Base-by-base conservation (phyloP, 2,888 invertebrate genomes). In the Sycophila texana region DNA sequence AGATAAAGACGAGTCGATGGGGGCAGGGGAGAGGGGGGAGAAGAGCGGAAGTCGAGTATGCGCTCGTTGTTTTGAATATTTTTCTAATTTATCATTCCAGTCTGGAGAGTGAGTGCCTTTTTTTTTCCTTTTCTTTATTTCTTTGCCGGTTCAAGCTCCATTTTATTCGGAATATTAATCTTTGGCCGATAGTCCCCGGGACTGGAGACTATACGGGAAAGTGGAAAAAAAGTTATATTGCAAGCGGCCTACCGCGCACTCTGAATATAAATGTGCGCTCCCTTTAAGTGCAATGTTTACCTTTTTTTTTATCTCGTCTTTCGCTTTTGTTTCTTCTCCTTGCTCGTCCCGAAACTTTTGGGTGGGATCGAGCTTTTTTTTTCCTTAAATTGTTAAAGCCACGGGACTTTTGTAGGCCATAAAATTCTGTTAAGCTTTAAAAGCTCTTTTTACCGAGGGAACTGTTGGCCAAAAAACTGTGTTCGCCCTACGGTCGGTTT, bases 31-130 rank as follows among this genome's bases (percentile, higher is more conserved):
- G n/a, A n/a, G 51, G 16, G 20, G 57, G 18, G 16, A 20, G 18
- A 57, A 18, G 14, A 65, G 22, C 39, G 18, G 39, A 66, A n/a
- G 16, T 14, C 55, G 39, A 39, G 51, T 60, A 14, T 61, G 16
- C 1, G n/a, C 5, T 26, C 60, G 75, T 80, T 77, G 65, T 78
- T 81, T 80, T 81, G 76, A 82, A 83, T 83, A 83, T 83, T 82
- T 80, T 83, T 83, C 74, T 79, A 83, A 83, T 83, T 83, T 79
- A 82, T 82, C 81, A 77, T 47, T 60, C 76, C 57, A 30, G 3
- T 49, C 18, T 18, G 58, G 5, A 39, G 22, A 30, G 26, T 49
- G 39, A 4, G 49, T 22, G 16, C 7, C 16, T 39, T 30, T 20
- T 14, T 61, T 7, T 66, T 30, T 51, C 26, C 7, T 39, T 18